phyloP scores from a whole-genome alignment of 2,797 vertebrate genomes.

The Pangasius krempfi region DNA sequence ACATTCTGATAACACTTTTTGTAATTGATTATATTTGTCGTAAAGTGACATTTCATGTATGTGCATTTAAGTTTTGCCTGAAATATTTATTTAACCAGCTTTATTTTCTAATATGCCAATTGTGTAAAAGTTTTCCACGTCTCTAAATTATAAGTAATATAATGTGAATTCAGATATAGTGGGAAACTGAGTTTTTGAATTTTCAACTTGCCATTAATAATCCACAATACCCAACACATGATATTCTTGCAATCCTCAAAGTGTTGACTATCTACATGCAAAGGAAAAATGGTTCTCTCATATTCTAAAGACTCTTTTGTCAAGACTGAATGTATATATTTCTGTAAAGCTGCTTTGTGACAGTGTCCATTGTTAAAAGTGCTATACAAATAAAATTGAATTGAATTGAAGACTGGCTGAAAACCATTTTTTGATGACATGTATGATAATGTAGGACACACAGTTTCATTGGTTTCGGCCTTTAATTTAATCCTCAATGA shows the following conservation, averaged over 20 bases:
- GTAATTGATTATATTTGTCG: background rate
- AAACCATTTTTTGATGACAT: background rate
- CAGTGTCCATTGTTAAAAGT: no score
- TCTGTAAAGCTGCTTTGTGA: no score
- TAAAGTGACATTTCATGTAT: background rate
- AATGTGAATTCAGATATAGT: background rate
- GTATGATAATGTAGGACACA: background rate
- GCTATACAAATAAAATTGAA: no score
- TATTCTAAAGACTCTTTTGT: background rate
- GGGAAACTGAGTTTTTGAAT: background rate
- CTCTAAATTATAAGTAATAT: background rate
- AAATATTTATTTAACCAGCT: background rate
- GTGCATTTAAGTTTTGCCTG: background rate
- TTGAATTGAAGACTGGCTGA: background rate
- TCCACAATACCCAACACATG: background rate
- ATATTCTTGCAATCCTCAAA: background rate
- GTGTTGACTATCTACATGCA: background rate
- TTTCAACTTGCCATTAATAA: background rate
- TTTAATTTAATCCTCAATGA: background rate
- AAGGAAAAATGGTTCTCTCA: background rate
- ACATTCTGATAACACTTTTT: no score
- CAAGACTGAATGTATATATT: no score
- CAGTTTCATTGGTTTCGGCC: background rate
- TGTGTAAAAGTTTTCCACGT: background rate
- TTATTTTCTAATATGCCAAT: background rate